phyloP scores from a whole-genome alignment of 1,140 invertebrate species.

The Hylaeus volcanicus region DNA sequence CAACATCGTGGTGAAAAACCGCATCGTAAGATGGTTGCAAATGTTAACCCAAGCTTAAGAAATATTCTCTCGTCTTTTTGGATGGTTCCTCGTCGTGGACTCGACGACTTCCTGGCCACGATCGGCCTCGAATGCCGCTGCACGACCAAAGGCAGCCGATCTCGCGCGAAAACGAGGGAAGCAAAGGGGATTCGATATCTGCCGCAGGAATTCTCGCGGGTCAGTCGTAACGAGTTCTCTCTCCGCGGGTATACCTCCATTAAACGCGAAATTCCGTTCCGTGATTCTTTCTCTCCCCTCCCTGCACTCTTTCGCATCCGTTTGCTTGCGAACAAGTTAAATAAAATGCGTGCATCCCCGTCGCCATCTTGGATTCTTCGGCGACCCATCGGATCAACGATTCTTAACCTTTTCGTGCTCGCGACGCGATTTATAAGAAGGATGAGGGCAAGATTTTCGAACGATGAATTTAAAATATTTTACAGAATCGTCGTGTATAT shows the following conservation, averaged over 20 bases:
- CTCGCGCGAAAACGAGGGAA: conserved; percentile 42
- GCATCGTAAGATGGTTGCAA: too few species aligned
- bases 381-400: conserved; percentile 77
- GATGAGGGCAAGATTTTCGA: too few species aligned
- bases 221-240: conserved; percentile 61
- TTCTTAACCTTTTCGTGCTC: too few species aligned
- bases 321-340: conserved; percentile 62
- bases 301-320: conserved; percentile 55
- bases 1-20: too few species aligned
- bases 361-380: conserved; percentile 79
- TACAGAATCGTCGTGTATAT: too few species aligned
- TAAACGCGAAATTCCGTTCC: conserved; percentile 80
- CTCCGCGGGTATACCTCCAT: conserved; percentile 75
- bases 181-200: conserved; percentile 51
- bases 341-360: conserved; percentile 73
- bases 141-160: not conserved
- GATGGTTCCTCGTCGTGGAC: not conserved
- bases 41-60: too few species aligned
- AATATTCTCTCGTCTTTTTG: not conserved
- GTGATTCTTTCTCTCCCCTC: conserved; percentile 60
- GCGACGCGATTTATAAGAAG: too few species aligned
- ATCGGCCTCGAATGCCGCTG: not conserved
- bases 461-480: too few species aligned
- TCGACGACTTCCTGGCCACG: not conserved
- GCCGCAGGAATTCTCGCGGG: conserved; percentile 57